Evolutionary conservation across 2,113 vertebrate species (phyloP), one percentile per base, ranked within the genome.

Genomic region (Motacilla tschutschensis): DNA sequence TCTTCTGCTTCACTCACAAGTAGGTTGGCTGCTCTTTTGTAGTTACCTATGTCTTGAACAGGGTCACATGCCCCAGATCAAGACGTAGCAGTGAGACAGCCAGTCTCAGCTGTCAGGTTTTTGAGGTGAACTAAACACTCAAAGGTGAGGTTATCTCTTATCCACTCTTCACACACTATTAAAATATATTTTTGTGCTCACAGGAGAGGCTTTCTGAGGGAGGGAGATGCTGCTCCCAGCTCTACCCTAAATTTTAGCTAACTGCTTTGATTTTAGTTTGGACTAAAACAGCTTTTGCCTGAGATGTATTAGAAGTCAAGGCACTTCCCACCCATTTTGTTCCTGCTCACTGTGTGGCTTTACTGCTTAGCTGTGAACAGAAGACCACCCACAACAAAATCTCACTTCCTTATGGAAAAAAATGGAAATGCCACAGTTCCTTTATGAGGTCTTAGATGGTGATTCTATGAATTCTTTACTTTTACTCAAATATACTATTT

Each of bases 301-400:
- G 35, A 92, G 25, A 58, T 50, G 19, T 44, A 73, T 15, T 57
- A 47, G 29, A 83, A 89, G n/a, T 47, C 54, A 85, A 62, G 38
- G 54, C 25, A 54, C 28, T 54, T 93, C 26, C 70, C 70, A 92
- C 33, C 6, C 62, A 65, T 87, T 83, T 67, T 57, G 7, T 17
- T 80, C 28, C 51, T 57, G 29, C 62, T 87, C 19, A 5, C 50
- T 78, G 29, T 65, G 63, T 72, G 59, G 38, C 17, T 85, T 67
- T 31, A 64, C 20, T 54, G 31, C 70, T 79, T 50, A 69, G 58
- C 31, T 1, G 2, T 1, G 1, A 85, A 81, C 9, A 5, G 29
- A 50, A 75, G 91, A 86, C 63, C 74, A 91, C 85, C 59, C 88
- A 78, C 73, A 74, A 83, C 7, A 89, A 78, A 33, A 57, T 46